These are phyloP conservation scores for Ephydatia muelleri DNA, from an alignment of 37 sponge, comb jelly and placozoan species.

Conservation along the genomic window DNA sequence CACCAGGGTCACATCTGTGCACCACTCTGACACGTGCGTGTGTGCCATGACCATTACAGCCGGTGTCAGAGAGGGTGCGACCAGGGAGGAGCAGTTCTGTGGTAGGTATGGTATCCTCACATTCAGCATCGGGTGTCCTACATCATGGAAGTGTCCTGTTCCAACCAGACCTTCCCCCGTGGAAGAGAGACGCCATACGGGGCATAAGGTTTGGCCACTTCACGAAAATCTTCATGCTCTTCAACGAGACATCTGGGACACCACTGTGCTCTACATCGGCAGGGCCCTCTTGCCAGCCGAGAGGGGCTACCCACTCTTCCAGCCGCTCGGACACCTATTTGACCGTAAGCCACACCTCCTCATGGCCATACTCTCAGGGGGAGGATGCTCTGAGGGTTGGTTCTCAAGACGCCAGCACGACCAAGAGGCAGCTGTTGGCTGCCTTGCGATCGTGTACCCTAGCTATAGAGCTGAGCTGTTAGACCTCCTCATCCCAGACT, in stretches of 20 bases:
- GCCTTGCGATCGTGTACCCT: constrained; percentile 3
- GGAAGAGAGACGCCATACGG: constrained; percentile 11
- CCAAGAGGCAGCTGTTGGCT: constrained; percentile 2
- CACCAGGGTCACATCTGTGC: background rate
- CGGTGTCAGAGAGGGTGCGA: background rate
- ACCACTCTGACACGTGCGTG: background rate
- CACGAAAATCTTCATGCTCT: constrained; percentile 32
- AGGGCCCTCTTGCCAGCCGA: background rate
- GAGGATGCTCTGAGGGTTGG: constrained; percentile 1
- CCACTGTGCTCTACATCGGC: background rate
- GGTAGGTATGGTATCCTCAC: constrained; percentile 17
- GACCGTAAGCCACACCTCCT: constrained; percentile 3
- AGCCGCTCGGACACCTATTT: constrained; percentile 24
- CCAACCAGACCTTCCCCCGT: constrained; percentile 10
- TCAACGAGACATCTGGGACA: constrained; percentile 37
- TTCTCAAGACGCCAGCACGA: background rate
- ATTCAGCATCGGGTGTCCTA: constrained; percentile 5
- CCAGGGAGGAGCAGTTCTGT: constrained; percentile 1
- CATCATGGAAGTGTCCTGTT: background rate
- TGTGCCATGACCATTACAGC: background rate
- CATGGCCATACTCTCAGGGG: background rate
- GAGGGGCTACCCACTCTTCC: constrained; percentile 11
- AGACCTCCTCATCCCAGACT: constrained; percentile 26
- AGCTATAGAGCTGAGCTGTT: background rate
- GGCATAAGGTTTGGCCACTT: constrained; percentile 7